Conservation (phyloP, 2,113 vertebrate genomes). For the Varanus komodoensis region DNA sequence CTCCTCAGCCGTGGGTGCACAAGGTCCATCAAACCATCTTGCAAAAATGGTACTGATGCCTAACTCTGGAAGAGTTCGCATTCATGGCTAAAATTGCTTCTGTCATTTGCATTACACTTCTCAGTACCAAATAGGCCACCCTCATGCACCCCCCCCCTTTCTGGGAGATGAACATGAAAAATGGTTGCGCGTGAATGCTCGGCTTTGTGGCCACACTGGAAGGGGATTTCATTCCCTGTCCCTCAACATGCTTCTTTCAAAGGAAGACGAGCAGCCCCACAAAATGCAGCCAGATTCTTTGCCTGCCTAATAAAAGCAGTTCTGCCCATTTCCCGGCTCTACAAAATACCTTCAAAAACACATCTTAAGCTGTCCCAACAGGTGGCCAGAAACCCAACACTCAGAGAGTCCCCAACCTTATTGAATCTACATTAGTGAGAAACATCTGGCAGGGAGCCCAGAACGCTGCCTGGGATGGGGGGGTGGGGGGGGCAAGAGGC, state of each 20-base stretch:
- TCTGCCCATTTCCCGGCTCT: constrained; percentile 37
- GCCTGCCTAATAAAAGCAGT: constrained; percentile 36
- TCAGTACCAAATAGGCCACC: not conserved
- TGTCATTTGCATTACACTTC: not conserved
- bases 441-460: constrained; percentile 58
- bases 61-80: not conserved
- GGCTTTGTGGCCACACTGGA: not conserved
- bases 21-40: too few species aligned
- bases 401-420: constrained; percentile 26
- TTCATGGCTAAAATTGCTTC: not conserved
- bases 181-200: not conserved
- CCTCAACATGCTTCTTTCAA: not conserved
- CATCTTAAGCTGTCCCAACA: constrained; percentile 62
- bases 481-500: constrained; percentile 2
- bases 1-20: too few species aligned
- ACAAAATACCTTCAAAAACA: constrained; percentile 49
- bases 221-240: not conserved
- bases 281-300: constrained; percentile 4
- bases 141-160: not conserved
- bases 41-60: too few species aligned
- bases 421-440: constrained; percentile 44
- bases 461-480: constrained; percentile 31
- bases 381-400: constrained; percentile 67
- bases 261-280: not conserved
- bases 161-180: not conserved